Evolutionary conservation across 1,140 invertebrate genomes (phyloP), one percentile per base, ranked within the genome.

Genomic region (Plodia interpunctella): DNA sequence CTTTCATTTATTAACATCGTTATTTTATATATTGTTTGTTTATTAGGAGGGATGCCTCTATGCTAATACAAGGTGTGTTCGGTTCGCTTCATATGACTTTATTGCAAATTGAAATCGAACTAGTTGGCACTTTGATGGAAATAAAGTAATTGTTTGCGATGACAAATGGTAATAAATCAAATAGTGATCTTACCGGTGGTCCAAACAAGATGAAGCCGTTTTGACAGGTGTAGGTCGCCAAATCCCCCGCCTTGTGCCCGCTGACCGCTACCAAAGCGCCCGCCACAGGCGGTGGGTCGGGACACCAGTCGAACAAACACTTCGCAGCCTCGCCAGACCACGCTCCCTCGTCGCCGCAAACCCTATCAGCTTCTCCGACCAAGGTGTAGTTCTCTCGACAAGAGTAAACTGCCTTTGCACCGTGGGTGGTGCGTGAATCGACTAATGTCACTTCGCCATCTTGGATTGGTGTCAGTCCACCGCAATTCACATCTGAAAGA

Each of bases 301-400:
- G 94, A 78, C 96, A 97, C 94, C 95, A 96, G 74, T 96, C 95
- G 65, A 96, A 95, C 19, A 97, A 87, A 80, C 96, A 97, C 70
- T 95, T 92, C 0, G 96, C 95, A 21, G 94, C 91, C 65, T 94
- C 92, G 5, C 94, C 94, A 55, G 92, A 94, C 97, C 97, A 99
- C 44, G 92, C 89, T 20, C 95, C 96, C 52, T 94, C 92, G 38
- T 95, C 93, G 0, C 91, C 91, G 81, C 98, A 99, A 18, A 90
- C 91, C n/a, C 97, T 86, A 68, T 91, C 92, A 21, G 92, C 90
- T 20, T 94, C 92, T 1, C 96, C 96, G 15, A 95, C 93, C 0
- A 98, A 83, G 0, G 95, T 97, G 80, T 96, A 96, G 79, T 98
- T 97, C 69, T 94, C 93, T 60, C 94, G 92, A 68, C 97, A 98